Conservation (phyloP, 2,797 vertebrate species). For the Syndactyla subalaris region DNA sequence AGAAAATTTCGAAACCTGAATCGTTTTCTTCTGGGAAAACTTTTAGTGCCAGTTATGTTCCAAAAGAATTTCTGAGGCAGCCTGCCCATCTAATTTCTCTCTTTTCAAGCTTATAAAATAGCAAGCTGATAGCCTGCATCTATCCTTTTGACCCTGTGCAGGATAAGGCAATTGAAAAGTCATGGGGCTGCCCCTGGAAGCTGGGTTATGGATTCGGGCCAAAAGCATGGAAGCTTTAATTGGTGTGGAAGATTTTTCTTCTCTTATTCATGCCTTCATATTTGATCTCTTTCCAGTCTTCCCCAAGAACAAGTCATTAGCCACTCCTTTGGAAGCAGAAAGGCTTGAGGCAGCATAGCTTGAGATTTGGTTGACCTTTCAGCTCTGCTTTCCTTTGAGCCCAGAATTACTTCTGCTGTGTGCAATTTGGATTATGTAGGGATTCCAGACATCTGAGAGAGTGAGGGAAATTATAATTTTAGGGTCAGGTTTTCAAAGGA, state of each 20-base stretch:
- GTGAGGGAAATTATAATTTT: background rate
- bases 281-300: slow-evolving; percentile 30
- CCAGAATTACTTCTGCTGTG: background rate
- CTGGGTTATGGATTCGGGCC: background rate
- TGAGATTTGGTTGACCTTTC: slow-evolving; percentile 10
- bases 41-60: background rate
- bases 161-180: background rate
- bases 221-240: background rate
- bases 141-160: background rate
- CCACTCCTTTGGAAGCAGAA: slow-evolving; percentile 20
- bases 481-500: background rate
- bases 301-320: slow-evolving; percentile 33
- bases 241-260: slow-evolving; percentile 6
- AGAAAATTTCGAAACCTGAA: background rate
- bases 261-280: background rate
- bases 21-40: background rate
- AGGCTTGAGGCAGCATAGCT: background rate
- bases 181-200: background rate
- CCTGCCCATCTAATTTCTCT: background rate
- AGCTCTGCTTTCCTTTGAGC: slow-evolving; percentile 11
- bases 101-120: background rate
- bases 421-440: background rate
- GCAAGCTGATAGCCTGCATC: background rate
- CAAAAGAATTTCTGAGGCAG: background rate
- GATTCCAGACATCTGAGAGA: background rate